phyloP scores from a whole-genome alignment of 2,113 vertebrate genomes.

The Chaetodon auriga region DNA sequence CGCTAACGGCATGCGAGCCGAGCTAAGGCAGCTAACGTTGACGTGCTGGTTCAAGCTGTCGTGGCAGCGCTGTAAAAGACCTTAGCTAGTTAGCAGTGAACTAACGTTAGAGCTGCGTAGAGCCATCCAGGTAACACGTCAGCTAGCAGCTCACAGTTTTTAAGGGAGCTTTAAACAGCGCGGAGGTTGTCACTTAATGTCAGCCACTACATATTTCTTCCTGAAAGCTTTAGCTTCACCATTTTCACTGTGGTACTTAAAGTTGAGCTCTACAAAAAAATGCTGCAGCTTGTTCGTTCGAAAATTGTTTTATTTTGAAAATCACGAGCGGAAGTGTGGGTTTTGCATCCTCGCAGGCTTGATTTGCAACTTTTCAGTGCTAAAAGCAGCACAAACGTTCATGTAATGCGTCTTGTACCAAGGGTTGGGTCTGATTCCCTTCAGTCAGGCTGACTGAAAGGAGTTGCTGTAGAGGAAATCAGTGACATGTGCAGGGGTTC shows the following conservation, averaged over 20 bases:
- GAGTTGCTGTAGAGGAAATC: not conserved
- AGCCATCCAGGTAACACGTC: not conserved
- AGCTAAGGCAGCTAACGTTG: constrained; percentile 64
- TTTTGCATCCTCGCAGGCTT: not conserved
- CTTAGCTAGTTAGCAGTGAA: constrained; percentile 40
- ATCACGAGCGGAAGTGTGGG: constrained; percentile 23
- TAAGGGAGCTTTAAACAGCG: not conserved
- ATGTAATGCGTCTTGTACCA: not conserved
- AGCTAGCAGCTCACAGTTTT: not conserved
- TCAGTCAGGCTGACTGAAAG: not conserved
- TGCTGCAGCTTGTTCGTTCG: not conserved
- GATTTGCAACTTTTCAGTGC: not conserved
- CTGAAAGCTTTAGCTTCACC: not conserved
- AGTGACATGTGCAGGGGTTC: not conserved
- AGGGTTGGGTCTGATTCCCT: not conserved
- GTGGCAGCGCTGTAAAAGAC: constrained; percentile 53
- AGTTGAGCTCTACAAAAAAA: not conserved
- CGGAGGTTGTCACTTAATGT: not conserved
- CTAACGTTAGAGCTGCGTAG: constrained; percentile 31
- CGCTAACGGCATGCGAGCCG: constrained; percentile 40
- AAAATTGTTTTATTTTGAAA: constrained; percentile 46
- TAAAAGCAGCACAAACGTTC: not conserved
- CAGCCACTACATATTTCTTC: not conserved
- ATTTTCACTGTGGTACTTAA: not conserved
- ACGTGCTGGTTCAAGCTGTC: constrained; percentile 48